Conservation (phyloP, 2,888 invertebrate genomes). For the Cylloceria caligata region DNA sequence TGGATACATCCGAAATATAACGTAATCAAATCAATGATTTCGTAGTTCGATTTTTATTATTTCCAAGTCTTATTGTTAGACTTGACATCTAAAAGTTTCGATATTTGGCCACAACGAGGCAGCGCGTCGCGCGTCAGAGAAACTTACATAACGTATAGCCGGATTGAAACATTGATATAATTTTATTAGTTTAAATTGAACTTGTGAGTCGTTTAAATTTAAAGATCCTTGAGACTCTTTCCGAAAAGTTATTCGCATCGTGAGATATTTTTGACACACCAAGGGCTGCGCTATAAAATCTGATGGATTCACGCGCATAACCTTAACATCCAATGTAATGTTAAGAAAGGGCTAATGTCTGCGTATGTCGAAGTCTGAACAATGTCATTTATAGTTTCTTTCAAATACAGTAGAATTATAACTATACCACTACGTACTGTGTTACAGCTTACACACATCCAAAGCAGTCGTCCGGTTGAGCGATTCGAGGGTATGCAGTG, state of each 20-base stretch:
- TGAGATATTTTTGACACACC: conserved; percentile 44
- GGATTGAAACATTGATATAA: background rate
- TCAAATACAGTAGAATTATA: background rate
- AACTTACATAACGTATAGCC: too few relatives aligned
- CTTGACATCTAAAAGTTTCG: too few relatives aligned
- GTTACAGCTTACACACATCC: conserved; percentile 6
- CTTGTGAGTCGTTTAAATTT: background rate
- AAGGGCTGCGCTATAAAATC: conserved; percentile 39
- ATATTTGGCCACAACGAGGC: too few relatives aligned
- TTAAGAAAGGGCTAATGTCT: background rate
- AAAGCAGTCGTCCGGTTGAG: conserved; percentile 36
- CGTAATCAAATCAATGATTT: too few relatives aligned
- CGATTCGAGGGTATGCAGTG: conserved; percentile 56
- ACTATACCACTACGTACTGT: background rate
- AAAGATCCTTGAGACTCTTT: background rate
- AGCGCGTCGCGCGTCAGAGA: too few relatives aligned
- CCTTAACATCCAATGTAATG: conserved; percentile 3
- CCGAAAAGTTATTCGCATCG: conserved; percentile 40
- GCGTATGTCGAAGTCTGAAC: conserved; percentile 45
- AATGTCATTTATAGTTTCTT: conserved; percentile 37
- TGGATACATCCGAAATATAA: too few relatives aligned
- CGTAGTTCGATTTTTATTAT: too few relatives aligned
- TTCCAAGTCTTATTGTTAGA: too few relatives aligned
- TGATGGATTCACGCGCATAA: conserved; percentile 41
- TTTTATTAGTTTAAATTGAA: background rate